These are phyloP conservation scores for Drosophila quasianomalipes DNA, from an alignment of 2,888 invertebrate genomes.

Conservation along the genomic window DNA sequence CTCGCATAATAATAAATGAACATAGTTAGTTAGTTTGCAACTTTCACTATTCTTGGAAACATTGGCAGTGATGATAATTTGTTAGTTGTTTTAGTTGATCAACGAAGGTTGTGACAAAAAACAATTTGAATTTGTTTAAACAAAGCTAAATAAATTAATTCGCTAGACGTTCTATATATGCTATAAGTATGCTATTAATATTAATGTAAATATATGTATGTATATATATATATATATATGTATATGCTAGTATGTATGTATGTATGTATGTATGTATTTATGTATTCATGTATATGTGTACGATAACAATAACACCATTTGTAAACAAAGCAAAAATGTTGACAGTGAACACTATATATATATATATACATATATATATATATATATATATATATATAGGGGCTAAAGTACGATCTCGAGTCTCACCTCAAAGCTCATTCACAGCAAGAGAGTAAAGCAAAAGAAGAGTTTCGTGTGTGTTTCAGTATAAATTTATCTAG, in stretches of 20 bases:
- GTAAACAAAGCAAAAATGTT: conserved; percentile 10
- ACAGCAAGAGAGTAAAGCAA: conserved; percentile 31
- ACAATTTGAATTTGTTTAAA: conserved; percentile 6
- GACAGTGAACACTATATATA: conserved; percentile 16
- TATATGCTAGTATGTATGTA: conserved; percentile 2
- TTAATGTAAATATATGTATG: conserved; percentile 13
- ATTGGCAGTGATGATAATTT: conserved; percentile 55
- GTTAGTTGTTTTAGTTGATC: conserved; percentile 17
- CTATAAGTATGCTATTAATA: conserved; percentile 28
- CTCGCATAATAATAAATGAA: conserved; percentile 17
- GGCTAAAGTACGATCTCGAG: conserved; percentile 3
- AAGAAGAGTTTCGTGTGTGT: conserved; percentile 4
- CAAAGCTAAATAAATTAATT: conserved; percentile 23
- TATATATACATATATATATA: neutral
- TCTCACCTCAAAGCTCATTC: conserved; percentile 47
- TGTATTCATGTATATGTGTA: conserved; percentile 30
- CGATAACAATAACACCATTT: conserved; percentile 63
- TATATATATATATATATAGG: neutral
- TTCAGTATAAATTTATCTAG: conserved; percentile 44
- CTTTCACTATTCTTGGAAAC: conserved; percentile 16
- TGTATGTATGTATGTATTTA: neutral
- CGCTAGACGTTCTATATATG: conserved; percentile 35
- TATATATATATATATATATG: conserved; percentile 13
- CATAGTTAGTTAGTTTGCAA: conserved; percentile 11
- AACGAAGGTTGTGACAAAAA: conserved; percentile 21